Evolutionary conservation across 2,888 invertebrate genomes (phyloP), one percentile per base, ranked within the genome.

Genomic region (Spilosoma lubricipeda): DNA sequence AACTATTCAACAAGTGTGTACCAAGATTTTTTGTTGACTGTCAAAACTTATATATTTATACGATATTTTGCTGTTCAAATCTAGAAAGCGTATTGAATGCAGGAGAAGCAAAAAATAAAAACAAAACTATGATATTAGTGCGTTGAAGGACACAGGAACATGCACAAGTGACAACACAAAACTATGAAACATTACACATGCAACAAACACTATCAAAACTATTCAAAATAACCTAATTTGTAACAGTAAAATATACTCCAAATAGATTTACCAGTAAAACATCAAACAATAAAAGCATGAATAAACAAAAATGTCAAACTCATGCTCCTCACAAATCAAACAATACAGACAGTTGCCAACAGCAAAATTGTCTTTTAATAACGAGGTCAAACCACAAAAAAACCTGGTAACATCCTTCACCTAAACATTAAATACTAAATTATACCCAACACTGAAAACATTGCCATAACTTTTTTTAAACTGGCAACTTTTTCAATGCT

Each of bases 101-200:
- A 89, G 87, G 86, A 79, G 91, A 93, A 93, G 93, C 83, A 87
- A 89, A 87, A 87, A 86, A 72, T 42, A 87, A 88, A 90, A 89
- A 87, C 83, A 83, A 88, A 86, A 89, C 89, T 94, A 95, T 94
- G 94, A 94, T 93, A 92, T 94, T 89, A 90, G 94, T 95, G 95
- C 94, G 92, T 89, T 90, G 92, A 93, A 95, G 94, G 94, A 94
- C 94, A 93, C 79, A 91, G 92, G 92, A 90, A 82, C 94, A 93
- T 94, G 93, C 95, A 85, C 70, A 76, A 80, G 87, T 85, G 85
- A 87, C 81, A 88, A 89, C 87, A 90, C 86, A 89, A 86, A 78
- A 75, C 78, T 78, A 80, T 74, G 70, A 79, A 73, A 67, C 59
- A 63, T 69, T 73, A 80, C 59, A 59, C 87, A 87, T 89, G 89